phyloP scores from a whole-genome alignment of 2,888 invertebrate species.

The Teleiodes luculella region DNA sequence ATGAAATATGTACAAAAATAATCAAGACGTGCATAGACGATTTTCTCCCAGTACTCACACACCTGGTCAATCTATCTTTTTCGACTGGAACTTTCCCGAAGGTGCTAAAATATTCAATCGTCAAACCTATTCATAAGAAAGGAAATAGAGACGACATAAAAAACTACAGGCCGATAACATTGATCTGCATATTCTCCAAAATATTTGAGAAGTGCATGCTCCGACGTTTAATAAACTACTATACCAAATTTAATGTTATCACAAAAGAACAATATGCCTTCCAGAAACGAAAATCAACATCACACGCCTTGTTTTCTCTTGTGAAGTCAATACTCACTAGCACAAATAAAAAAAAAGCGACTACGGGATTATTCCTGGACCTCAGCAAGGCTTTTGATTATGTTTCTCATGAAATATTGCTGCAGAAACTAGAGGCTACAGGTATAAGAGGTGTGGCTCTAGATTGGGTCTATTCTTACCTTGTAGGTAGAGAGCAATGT shows the following conservation, averaged over 20 bases:
- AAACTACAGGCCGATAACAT: conserved; percentile 8
- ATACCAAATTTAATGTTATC: conserved; percentile 5
- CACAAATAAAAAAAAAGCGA: conserved; percentile 4
- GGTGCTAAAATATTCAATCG: background rate
- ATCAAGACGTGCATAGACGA: conserved; percentile 7
- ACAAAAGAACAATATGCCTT: conserved; percentile 17
- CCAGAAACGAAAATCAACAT: conserved; percentile 18
- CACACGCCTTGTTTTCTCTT: conserved; percentile 12
- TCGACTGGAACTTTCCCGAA: conserved; percentile 5
- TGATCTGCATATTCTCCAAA: conserved; percentile 13
- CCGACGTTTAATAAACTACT: background rate
- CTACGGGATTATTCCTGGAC: conserved; percentile 16
- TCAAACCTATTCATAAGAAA: conserved; percentile 12
- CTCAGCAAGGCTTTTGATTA: conserved; percentile 20
- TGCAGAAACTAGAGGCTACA: conserved; percentile 5
- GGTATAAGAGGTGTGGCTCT: conserved; percentile 10
- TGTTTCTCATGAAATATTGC: conserved; percentile 12
- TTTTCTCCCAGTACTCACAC: background rate
- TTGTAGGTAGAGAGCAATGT: background rate
- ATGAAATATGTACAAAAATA: conserved; percentile 11
- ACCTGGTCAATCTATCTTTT: conserved; percentile 13
- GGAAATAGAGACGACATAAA: background rate
- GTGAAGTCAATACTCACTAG: conserved; percentile 5
- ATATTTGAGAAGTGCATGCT: conserved; percentile 17
- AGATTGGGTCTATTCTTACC: background rate